These are phyloP conservation scores for Ophion ventricosus DNA, from an alignment of 2,888 invertebrate genomes.

Conservation along the genomic window DNA sequence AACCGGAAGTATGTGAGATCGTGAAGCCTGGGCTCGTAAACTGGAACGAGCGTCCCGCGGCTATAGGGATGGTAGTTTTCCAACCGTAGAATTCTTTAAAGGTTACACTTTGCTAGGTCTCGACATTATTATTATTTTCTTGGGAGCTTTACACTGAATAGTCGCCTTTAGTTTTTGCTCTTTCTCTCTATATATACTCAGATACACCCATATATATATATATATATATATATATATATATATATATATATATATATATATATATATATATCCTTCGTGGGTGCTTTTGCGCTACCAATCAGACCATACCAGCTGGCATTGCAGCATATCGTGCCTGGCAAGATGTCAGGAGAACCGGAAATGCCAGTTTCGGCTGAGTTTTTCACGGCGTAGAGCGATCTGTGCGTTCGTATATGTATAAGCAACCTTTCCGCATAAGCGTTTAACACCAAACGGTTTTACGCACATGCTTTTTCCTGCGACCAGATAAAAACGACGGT, in stretches of 20 bases:
- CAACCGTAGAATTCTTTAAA: slow-evolving; percentile 67
- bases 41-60: slow-evolving; percentile 62
- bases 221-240: slow-evolving; percentile 30
- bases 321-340: slow-evolving; percentile 50
- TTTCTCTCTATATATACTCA: neutral
- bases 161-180: slow-evolving; percentile 33
- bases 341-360: slow-evolving; percentile 62
- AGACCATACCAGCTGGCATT: slow-evolving; percentile 20
- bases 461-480: slow-evolving; percentile 21
- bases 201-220: neutral
- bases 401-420: slow-evolving; percentile 7
- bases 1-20: slow-evolving; percentile 24
- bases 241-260: slow-evolving; percentile 26
- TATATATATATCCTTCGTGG: slow-evolving; percentile 37
- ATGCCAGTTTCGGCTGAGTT: slow-evolving; percentile 58
- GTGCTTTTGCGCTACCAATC: slow-evolving; percentile 36
- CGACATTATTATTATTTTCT: slow-evolving; percentile 62
- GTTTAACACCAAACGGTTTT: slow-evolving; percentile 48
- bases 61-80: slow-evolving; percentile 58
- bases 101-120: slow-evolving; percentile 51
- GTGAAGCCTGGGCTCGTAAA: slow-evolving; percentile 60
- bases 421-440: slow-evolving; percentile 22
- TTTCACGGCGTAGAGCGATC: slow-evolving; percentile 30
- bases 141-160: slow-evolving; percentile 38
- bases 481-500: slow-evolving; percentile 47